Conservation (phyloP, 2,113 vertebrate genomes). For the Elachura formosa region DNA sequence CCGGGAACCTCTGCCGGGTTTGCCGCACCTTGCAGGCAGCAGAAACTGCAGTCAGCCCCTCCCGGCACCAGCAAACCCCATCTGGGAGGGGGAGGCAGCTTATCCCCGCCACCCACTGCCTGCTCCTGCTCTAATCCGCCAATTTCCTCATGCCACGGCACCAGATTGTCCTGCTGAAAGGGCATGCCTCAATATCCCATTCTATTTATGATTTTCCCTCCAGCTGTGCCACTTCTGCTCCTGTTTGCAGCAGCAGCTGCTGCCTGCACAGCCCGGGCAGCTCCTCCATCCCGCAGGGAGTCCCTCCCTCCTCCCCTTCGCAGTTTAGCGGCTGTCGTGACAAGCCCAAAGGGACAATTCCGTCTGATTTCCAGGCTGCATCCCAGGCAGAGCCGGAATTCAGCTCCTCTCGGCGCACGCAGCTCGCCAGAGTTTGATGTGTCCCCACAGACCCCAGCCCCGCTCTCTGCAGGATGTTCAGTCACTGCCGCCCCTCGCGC, state of each 20-base stretch:
- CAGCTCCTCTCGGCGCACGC: neutral
- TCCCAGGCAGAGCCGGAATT: neutral
- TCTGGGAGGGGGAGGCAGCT: neutral
- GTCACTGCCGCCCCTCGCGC: neutral
- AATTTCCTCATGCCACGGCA: neutral
- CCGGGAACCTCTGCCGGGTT: rapidly evolving
- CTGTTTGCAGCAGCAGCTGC: neutral
- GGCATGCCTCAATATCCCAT: rapidly evolving
- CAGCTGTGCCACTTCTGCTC: neutral
- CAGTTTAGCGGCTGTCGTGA: neutral
- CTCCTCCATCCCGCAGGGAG: neutral
- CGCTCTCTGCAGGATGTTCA: neutral
- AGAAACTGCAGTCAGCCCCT: neutral
- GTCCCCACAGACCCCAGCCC: neutral
- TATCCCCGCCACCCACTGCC: neutral
- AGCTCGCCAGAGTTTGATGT: neutral
- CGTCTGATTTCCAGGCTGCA: neutral
- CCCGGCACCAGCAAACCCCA: neutral
- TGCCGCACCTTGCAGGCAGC: rapidly evolving
- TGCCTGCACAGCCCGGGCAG: neutral
- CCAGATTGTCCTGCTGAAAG: neutral
- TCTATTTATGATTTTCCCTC: neutral
- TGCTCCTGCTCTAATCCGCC: neutral
- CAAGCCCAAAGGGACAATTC: neutral
- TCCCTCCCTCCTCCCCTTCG: neutral